phyloP scores from a whole-genome alignment of 2,888 invertebrate genomes.

The Agonum fuliginosum region DNA sequence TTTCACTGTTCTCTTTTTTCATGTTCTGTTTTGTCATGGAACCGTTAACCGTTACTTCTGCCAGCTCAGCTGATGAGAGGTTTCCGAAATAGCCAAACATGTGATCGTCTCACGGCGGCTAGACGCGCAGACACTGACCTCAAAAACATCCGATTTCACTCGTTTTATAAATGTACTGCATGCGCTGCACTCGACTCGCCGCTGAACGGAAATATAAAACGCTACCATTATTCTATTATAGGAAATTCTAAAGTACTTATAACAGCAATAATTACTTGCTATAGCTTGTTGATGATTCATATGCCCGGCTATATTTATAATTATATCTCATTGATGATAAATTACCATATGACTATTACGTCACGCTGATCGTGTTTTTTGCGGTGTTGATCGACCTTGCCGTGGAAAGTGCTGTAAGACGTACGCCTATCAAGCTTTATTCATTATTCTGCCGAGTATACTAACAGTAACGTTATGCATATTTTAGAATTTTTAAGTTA shows the following conservation, averaged over 20 bases:
- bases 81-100: conserved; percentile 43
- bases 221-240: neutral
- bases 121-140: conserved; percentile 46
- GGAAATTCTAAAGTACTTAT: neutral
- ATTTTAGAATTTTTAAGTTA: too few species aligned
- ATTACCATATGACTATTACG: conserved; percentile 39
- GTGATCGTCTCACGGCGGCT: conserved; percentile 1
- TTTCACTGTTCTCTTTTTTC: too few species aligned
- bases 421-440: neutral
- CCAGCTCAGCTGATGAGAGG: conserved; percentile 47
- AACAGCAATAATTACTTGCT: too few species aligned
- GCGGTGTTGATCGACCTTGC: conserved; percentile 14
- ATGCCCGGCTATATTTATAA: conserved; percentile 35
- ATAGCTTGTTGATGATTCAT: too few species aligned
- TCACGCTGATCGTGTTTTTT: conserved; percentile 33
- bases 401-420: conserved; percentile 11
- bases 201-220: too few species aligned
- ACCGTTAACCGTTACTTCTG: too few species aligned
- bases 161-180: too few species aligned
- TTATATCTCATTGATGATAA: conserved; percentile 40
- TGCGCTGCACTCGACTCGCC: too few species aligned
- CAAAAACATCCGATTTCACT: conserved; percentile 42
- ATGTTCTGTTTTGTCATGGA: too few species aligned
- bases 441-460: neutral
- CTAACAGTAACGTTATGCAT: neutral